These are phyloP conservation scores for Tachina grossa DNA, from an alignment of 2,888 invertebrate species.

Conservation along the genomic window DNA sequence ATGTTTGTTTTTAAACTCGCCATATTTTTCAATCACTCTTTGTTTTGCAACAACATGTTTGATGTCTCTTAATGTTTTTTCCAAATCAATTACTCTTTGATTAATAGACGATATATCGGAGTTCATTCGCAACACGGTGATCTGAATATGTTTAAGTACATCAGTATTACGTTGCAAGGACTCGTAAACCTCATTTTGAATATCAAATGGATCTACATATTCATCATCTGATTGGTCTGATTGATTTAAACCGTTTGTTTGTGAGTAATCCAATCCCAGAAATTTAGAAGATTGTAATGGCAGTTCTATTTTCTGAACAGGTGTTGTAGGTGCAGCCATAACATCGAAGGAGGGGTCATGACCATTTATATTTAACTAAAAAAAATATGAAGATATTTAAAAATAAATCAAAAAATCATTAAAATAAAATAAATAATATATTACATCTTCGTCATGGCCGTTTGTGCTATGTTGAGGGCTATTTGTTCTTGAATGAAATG, in stretches of 20 bases:
- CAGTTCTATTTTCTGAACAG: constrained; percentile 57
- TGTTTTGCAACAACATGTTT: constrained; percentile 67
- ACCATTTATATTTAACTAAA: constrained; percentile 67
- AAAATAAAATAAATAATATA: no score
- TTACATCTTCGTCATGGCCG: constrained; percentile 53
- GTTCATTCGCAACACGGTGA: constrained; percentile 80
- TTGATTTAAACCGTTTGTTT: constrained; percentile 73
- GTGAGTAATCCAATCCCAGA: constrained; percentile 58
- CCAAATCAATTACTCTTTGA: constrained; percentile 78
- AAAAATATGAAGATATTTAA: not conserved
- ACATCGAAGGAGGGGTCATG: constrained; percentile 57
- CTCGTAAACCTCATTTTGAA: constrained; percentile 81
- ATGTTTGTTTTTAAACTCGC: constrained; percentile 76
- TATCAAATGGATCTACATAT: constrained; percentile 92
- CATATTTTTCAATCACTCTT: not conserved
- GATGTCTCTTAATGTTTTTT: constrained; percentile 78
- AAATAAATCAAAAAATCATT: not conserved
- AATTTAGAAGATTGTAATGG: constrained; percentile 19
- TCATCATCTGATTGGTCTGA: constrained; percentile 85
- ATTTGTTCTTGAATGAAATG: constrained; percentile 87
- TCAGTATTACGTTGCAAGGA: constrained; percentile 78
- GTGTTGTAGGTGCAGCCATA: constrained; percentile 21
- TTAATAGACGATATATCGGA: constrained; percentile 78
- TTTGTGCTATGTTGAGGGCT: constrained; percentile 84
- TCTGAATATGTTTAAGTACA: constrained; percentile 79